Conservation (phyloP, 2,888 invertebrate species). For the Agonopterix arenella region DNA sequence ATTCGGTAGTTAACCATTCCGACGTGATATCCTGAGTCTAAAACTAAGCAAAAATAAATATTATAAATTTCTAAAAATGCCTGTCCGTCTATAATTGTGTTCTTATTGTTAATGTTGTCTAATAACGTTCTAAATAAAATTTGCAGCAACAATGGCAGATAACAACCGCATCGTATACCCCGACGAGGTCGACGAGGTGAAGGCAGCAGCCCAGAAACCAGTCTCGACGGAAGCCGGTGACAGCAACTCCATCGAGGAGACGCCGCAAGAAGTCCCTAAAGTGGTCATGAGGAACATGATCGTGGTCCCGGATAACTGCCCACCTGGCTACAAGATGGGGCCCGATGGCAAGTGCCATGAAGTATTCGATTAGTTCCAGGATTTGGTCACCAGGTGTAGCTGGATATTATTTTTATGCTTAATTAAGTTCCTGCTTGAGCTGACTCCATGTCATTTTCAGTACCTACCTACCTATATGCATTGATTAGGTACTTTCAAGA, state of each 20-base stretch:
- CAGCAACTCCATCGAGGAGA: conserved; percentile 34
- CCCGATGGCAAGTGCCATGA: conserved; percentile 33
- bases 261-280: conserved; percentile 11
- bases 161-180: conserved; percentile 46
- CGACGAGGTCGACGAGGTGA: conserved; percentile 46
- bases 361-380: conserved; percentile 18
- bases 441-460: too few species aligned
- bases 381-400: background rate
- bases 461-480: too few species aligned
- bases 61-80: too few species aligned
- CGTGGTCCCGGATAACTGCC: conserved; percentile 29
- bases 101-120: too few species aligned
- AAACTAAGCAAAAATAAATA: too few species aligned
- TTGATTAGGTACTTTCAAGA: too few species aligned
- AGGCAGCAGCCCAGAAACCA: conserved; percentile 26
- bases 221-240: conserved; percentile 30
- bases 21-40: too few species aligned
- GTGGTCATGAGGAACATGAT: conserved; percentile 45
- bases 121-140: background rate
- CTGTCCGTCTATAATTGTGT: too few species aligned
- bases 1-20: too few species aligned
- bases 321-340: conserved; percentile 24
- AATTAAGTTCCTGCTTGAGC: too few species aligned
- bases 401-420: too few species aligned
- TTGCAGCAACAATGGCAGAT: conserved; percentile 39